phyloP scores from a whole-genome alignment of 2,113 vertebrate genomes.

The Bubo bubo region DNA sequence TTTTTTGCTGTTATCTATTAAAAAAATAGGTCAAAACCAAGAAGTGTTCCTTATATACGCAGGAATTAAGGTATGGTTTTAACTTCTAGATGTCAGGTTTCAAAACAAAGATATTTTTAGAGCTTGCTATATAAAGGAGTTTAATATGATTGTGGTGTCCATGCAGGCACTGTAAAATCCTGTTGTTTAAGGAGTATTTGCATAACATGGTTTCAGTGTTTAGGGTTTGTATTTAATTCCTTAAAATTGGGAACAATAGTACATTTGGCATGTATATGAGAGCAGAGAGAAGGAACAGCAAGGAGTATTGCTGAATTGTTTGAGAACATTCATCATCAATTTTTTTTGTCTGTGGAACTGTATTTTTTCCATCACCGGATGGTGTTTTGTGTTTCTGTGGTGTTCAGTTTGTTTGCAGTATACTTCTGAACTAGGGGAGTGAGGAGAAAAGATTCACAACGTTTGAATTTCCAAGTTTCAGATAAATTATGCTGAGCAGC shows the following conservation, averaged over 20 bases:
- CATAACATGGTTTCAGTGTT: background rate
- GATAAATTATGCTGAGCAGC: rapidly evolving
- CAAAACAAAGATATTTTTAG: background rate
- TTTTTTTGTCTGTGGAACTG: background rate
- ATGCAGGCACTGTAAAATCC: background rate
- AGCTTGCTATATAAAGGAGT: background rate
- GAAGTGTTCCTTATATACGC: background rate
- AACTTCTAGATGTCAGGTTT: background rate
- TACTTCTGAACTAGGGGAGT: background rate
- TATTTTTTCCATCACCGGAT: background rate
- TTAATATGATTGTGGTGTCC: background rate
- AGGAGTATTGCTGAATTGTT: background rate
- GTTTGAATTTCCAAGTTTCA: background rate
- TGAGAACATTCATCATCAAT: background rate
- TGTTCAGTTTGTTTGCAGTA: background rate
- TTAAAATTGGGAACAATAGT: constrained; percentile 1
- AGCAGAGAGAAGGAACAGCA: background rate
- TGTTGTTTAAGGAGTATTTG: background rate
- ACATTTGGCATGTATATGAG: background rate
- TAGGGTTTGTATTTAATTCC: background rate
- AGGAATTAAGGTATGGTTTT: background rate
- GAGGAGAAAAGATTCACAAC: background rate
- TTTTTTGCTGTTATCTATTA: background rate
- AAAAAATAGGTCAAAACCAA: background rate
- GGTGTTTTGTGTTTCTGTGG: background rate